These are phyloP conservation scores for Drosophila gunungcola DNA, from an alignment of 1,140 invertebrate genomes.

Conservation along the genomic window DNA sequence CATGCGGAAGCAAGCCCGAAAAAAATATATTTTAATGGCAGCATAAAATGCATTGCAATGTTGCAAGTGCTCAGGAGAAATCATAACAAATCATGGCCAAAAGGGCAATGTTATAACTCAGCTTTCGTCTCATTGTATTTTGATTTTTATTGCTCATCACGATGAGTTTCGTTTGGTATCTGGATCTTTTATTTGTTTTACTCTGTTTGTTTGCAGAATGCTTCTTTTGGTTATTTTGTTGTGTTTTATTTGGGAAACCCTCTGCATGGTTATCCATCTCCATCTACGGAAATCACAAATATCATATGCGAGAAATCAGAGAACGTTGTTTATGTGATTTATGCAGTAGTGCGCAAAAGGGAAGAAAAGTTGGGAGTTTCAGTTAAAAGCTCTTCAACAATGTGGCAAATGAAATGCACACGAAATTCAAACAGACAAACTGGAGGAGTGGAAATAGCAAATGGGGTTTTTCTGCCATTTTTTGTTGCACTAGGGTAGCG, in stretches of 20 bases:
- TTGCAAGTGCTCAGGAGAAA: constrained; percentile 51
- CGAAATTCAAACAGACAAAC: constrained; percentile 54
- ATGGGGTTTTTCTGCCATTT: constrained; percentile 16
- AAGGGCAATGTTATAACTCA: constrained; percentile 73
- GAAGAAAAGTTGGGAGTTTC: constrained; percentile 1
- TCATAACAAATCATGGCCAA: constrained; percentile 70
- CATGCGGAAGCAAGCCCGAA: not conserved
- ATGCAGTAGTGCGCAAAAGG: constrained; percentile 44
- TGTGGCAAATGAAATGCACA: constrained; percentile 75
- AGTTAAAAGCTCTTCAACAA: constrained; percentile 57
- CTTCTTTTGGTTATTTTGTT: constrained; percentile 16
- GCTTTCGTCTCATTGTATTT: constrained; percentile 56
- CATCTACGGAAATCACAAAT: constrained; percentile 66
- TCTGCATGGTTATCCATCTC: constrained; percentile 29
- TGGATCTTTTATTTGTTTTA: constrained; percentile 13
- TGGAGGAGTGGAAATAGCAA: constrained; percentile 20
- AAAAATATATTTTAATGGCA: constrained; percentile 52
- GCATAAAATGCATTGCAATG: constrained; percentile 77
- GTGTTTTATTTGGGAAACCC: constrained; percentile 2
- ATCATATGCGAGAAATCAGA: constrained; percentile 79
- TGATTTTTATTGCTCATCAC: constrained; percentile 79
- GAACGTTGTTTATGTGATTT: constrained; percentile 78
- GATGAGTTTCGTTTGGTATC: constrained; percentile 13
- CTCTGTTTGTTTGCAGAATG: constrained; percentile 11
- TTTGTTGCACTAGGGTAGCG: constrained; percentile 20